Evolutionary conservation across 2,888 invertebrate species (phyloP), one percentile per base, ranked within the genome.

Genomic region (Chymomyza caudatula): DNA sequence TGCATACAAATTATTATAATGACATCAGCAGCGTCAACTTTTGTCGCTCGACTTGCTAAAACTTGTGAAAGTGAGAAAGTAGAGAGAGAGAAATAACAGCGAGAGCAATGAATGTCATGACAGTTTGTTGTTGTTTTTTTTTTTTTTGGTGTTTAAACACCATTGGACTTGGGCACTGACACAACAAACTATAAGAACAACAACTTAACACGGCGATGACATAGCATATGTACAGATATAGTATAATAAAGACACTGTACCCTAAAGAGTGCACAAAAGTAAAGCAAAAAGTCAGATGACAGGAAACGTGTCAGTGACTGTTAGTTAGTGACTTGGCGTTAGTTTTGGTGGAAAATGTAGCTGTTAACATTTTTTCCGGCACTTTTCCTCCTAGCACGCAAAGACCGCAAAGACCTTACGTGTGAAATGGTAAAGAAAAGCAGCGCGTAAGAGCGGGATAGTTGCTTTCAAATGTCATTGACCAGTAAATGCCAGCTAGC

Each of bases 391-490:
- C 69, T 76, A 69, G 69, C 67, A 73, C 69, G 78, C 81, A 73
- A 65, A 68, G 64, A 70, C 71, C 67, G n/a, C 47, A 47, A 19
- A 47, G 47, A 15, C 15, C 25, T 53, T 15, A 53, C 25, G 22
- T 22, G 29, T 17, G 5, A 20, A 37, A 37, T 20, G 42, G 47
- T 19, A 13, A 15, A 13, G 47, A 15, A 47, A 19, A 15, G 44
- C 17, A 13, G 15, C 17, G 44, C 17, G 44, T 15, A 3, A 51
- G 51, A 5, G 47, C 58, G 63, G 54, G 62, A 60, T 58, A 60
- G 54, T 58, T 62, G 73, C 83, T 85, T 71, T 73, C 76, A 85
- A 86, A 85, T 87, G 85, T 87, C 85, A 87, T 86, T 86, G 85
- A 87, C 85, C 87, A 85, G 85, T 77, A 83, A 82, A 83, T 85